These are phyloP conservation scores for Nesometra sesokonis DNA, from an alignment of 35 echinoderm and acorn worm species.

Conservation along the genomic window DNA sequence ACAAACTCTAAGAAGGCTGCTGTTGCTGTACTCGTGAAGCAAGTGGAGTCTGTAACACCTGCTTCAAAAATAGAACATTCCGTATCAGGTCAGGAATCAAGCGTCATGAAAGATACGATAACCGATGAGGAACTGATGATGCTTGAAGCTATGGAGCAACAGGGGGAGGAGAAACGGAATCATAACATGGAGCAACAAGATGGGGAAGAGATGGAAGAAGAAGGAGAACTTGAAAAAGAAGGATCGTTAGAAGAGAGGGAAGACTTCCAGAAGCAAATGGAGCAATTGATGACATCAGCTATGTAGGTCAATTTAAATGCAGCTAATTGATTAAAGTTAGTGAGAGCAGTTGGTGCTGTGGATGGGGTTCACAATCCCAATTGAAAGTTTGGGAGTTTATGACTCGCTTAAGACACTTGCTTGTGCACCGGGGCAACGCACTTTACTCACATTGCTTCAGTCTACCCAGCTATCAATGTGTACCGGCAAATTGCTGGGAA, in stretches of 20 bases:
- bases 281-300: slow-evolving; percentile 66
- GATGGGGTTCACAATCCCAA: too few species aligned
- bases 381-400: too few species aligned
- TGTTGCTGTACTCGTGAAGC: too few species aligned
- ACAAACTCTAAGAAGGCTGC: too few species aligned
- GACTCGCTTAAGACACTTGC: too few species aligned
- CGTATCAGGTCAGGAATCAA: neutral
- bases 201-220: slow-evolving; percentile 1
- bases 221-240: slow-evolving; percentile 14
- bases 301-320: slow-evolving; percentile 39
- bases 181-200: neutral
- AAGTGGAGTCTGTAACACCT: neutral
- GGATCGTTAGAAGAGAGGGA: slow-evolving; percentile 60
- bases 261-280: slow-evolving; percentile 78
- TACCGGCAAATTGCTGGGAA: too few species aligned
- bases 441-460: too few species aligned
- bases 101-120: neutral
- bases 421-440: too few species aligned
- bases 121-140: slow-evolving; percentile 72
- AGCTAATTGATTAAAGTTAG: too few species aligned
- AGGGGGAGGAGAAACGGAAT: neutral
- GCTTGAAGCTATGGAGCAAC: slow-evolving; percentile 50
- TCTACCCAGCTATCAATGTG: too few species aligned
- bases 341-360: too few species aligned
- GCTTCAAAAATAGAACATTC: neutral